Base-by-base conservation (phyloP, 2,888 invertebrate species). In the Drosophila ustulata region DNA sequence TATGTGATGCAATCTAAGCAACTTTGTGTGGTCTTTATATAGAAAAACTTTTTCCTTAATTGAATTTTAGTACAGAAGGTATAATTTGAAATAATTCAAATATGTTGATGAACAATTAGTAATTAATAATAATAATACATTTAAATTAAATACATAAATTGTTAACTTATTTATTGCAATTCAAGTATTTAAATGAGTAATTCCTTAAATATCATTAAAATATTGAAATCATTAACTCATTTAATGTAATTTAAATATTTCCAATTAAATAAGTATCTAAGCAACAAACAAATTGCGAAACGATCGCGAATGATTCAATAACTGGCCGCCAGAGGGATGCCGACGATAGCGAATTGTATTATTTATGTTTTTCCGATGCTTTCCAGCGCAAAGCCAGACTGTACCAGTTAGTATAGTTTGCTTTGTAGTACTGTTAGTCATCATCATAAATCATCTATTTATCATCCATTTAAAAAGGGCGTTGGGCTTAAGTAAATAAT, bases 1-100 rank as follows among this genome's bases (percentile, higher is more conserved):
- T n/a, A 5, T 37, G 37, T n/a, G 37, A 57, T n/a, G 11, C 57
- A 64, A 66, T 71, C 72, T 41, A 39, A 34, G 41, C 30, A 45
- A 39, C 37, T 18, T 18, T 18, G 18, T 18, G 18, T 18, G 18
- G 18, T 18, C 18, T 18, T 18, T 1, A 18, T 18, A 18, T 18
- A 18, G 18, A 2, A 18, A 18, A 18, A 18, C 18, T 18, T 18
- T 18, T 18, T 18, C 18, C 18, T 18, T 18, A 18, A 18, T 18
- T 18, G 18, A 18, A 18, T 18, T 18, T 18, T 1, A 18, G 18
- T 18, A 18, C 18, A 18, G 18, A 18, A 18, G 2, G 18, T 18
- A 18, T 18, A 18, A 18, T 18, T 18, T 1, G 18, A 18, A 18
- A 18, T 18, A 18, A 18, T 18, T 18, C 18, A 18, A 18, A 18